A percentile compares a stretch with the other conserved stretches of the same genome.
phyloP scores from a whole-genome alignment of 1,140 invertebrate genomes.

The Pseudoatta argentina region DNA sequence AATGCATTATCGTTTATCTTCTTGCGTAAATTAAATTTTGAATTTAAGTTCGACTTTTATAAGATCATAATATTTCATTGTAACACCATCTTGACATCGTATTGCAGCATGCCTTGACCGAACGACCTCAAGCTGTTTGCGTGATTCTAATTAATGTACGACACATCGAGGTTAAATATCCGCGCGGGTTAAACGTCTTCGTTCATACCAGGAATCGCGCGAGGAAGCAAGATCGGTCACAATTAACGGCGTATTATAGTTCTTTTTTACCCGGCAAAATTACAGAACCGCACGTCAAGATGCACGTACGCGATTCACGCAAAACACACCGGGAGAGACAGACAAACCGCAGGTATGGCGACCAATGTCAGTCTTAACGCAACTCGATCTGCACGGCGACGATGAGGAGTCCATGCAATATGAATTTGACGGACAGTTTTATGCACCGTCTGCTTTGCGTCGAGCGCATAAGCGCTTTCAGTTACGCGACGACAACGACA shows the following conservation, averaged over 20 bases:
- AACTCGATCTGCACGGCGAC: background rate
- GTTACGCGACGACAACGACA: background rate
- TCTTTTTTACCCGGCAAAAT: background rate
- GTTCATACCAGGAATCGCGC: background rate
- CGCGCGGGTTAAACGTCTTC: slow-evolving; percentile 2
- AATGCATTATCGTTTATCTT: background rate
- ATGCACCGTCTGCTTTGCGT: background rate
- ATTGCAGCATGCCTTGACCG: background rate
- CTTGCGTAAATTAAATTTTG: background rate
- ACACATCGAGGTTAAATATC: slow-evolving; percentile 31
- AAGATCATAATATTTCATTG: background rate
- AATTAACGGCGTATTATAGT: background rate
- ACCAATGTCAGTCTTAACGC: slow-evolving; percentile 32
- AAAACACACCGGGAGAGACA: background rate
- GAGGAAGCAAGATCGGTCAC: background rate
- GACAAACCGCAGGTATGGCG: background rate
- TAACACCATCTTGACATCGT: background rate
- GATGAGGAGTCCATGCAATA: slow-evolving; percentile 17
- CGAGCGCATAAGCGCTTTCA: background rate
- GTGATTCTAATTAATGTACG: slow-evolving; percentile 34
- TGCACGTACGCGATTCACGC: background rate
- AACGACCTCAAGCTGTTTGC: slow-evolving; percentile 31
- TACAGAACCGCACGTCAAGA: background rate
- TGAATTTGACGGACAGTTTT: slow-evolving; percentile 19
- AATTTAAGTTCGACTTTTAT: background rate